Evolutionary conservation across 92 coral and sea anemone genomes (phyloP), one percentile per base, ranked within the genome.

Genomic region (Metridium senile): DNA sequence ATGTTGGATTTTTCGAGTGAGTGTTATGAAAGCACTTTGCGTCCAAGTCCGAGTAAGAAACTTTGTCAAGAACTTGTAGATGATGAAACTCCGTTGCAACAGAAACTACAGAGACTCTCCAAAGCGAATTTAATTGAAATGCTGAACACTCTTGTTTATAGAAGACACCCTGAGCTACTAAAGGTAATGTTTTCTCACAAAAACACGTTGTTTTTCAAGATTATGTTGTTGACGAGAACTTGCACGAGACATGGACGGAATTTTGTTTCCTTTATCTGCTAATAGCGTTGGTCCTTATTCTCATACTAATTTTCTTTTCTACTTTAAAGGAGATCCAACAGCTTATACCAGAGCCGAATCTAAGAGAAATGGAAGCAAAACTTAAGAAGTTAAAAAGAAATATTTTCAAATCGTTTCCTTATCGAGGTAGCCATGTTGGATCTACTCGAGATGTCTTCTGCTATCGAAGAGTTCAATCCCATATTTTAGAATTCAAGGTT

Each of bases 281-380:
- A n/a, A n/a, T n/a, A n/a, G n/a, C n/a, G n/a, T n/a, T n/a, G n/a
- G n/a, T n/a, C n/a, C 29, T 69, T 17, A 30, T 23, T 68, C 23
- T 31, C 32, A 16, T 29, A 11, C 46, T 16, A 22, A n/a, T 59
- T 30, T 66, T 54, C 61, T 13, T 78, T 45, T 79, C 68, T 22
- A 52, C 67, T 70, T 47, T 11, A 2, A 43, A 91, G 97, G 97
- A 88, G 62, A 30, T 91, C 10, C 75, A 62, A 26, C 49, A 89
- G 34, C 84, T 91, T 32, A 70, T 91, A 56, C 97, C 97, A 10
- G 93, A 88, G 19, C 97, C 97, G 21, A 89, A 91, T 71, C 75
- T 91, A 13, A 62, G 58, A 49, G 93, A 85, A 31, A 57, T 91
- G 82, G 93, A 88, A 49, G 70, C 65, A 19, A 91, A 77, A 70